Conservation (phyloP, 2,888 invertebrate genomes). For the Andrena trimmerana region DNA sequence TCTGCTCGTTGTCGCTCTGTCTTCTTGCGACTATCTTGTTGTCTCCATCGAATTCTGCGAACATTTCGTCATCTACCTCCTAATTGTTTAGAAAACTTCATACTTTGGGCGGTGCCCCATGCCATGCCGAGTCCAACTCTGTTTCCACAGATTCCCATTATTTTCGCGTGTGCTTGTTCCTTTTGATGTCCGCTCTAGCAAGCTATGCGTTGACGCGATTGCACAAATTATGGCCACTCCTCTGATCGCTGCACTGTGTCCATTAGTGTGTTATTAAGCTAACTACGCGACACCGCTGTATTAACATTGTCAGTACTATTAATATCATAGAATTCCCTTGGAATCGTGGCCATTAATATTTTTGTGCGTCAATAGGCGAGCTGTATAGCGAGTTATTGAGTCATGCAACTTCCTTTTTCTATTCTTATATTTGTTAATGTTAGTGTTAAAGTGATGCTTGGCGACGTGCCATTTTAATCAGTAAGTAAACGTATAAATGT, state of each 20-base stretch:
- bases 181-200: slow-evolving; percentile 7
- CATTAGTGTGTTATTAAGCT: slow-evolving; percentile 44
- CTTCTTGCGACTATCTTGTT: slow-evolving; percentile 69
- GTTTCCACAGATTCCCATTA: not conserved
- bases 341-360: not conserved
- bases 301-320: not conserved
- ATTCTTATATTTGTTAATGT: not conserved
- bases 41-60: slow-evolving; percentile 79
- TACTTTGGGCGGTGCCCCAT: slow-evolving; percentile 43
- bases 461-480: not conserved
- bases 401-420: slow-evolving; percentile 26
- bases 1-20: slow-evolving; percentile 58
- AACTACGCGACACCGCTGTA: not conserved
- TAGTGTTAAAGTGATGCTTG: not conserved
- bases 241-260: not conserved
- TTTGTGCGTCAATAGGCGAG: not conserved
- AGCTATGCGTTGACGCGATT: slow-evolving; percentile 3
- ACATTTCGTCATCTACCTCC: slow-evolving; percentile 78
- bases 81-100: slow-evolving; percentile 56
- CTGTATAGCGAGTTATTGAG: not conserved
- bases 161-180: not conserved
- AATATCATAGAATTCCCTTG: not conserved
- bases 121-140: slow-evolving; percentile 64
- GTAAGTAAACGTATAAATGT: not conserved
- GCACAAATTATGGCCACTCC: slow-evolving; percentile 6